Evolutionary conservation across 2,797 vertebrate species (phyloP).

Genomic region (Sylvia borin): DNA sequence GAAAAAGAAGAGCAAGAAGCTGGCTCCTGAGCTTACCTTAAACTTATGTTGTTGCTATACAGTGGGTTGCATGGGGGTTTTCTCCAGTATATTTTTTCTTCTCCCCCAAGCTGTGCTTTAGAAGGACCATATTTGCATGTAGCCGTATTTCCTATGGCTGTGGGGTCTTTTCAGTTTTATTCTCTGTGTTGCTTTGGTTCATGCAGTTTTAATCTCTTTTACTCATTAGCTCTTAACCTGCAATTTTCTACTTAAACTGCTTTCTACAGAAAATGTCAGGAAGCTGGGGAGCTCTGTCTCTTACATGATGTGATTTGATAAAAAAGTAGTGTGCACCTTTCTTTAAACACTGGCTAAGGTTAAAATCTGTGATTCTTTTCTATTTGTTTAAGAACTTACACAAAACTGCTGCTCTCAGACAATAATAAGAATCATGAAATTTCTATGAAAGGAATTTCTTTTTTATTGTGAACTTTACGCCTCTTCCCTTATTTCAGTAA

Average conservation of each 20-base stretch:
- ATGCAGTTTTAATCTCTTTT: background rate
- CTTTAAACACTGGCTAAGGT: background rate
- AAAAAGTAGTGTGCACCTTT: background rate
- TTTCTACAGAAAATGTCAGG: background rate
- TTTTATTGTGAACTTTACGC: constrained; percentile 22
- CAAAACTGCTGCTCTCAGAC: background rate
- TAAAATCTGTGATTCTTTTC: background rate
- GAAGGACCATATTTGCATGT: background rate
- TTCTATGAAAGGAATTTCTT: background rate
- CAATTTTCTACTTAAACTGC: background rate
- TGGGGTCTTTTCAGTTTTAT: background rate
- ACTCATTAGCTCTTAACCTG: background rate
- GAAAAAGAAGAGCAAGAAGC: background rate
- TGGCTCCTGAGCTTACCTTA: background rate
- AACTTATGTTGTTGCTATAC: background rate
- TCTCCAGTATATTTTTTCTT: background rate
- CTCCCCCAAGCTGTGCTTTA: background rate
- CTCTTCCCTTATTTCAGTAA: constrained; percentile 22
- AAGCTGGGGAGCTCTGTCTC: background rate
- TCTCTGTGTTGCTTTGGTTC: background rate
- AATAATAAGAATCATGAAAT: constrained; percentile 1
- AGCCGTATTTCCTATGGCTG: background rate
- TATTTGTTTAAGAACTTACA: constrained; percentile 39
- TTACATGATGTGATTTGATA: background rate
- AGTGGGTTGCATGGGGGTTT: background rate